These are phyloP conservation scores for Tillus elongatus DNA, from an alignment of 2,888 invertebrate species.

Conservation along the genomic window DNA sequence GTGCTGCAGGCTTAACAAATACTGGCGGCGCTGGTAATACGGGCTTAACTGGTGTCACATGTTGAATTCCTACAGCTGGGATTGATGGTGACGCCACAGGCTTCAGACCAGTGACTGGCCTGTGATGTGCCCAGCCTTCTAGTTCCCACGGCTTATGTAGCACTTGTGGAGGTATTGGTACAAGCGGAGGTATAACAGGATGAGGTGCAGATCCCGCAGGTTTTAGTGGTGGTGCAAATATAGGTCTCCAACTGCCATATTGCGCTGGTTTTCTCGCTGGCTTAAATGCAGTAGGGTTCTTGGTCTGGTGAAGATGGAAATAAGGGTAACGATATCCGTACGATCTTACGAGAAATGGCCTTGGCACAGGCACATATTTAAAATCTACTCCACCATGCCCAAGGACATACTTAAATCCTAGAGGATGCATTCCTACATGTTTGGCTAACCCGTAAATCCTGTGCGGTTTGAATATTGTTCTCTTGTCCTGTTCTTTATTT, in stretches of 20 bases:
- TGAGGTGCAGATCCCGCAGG: neutral
- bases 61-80: too few relatives aligned
- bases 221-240: neutral
- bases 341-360: too few relatives aligned
- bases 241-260: conserved; percentile 6
- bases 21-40: conserved; percentile 10
- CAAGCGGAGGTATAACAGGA: neutral
- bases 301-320: neutral
- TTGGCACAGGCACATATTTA: conserved; percentile 29
- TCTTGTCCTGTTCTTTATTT: conserved; percentile 31
- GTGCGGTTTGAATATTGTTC: conserved; percentile 30
- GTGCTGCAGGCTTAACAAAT: conserved; percentile 7
- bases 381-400: conserved; percentile 31
- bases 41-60: conserved; percentile 7
- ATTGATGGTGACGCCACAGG: too few relatives aligned
- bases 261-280: neutral
- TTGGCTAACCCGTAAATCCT: conserved; percentile 30
- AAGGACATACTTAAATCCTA: conserved; percentile 29
- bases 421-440: conserved; percentile 31
- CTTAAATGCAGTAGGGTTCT: neutral
- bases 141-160: too few relatives aligned
- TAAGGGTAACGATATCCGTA: neutral
- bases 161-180: neutral
- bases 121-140: too few relatives aligned
- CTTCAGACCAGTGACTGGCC: too few relatives aligned